Conservation (phyloP, 2,888 invertebrate genomes). For the Timema podura region DNA sequence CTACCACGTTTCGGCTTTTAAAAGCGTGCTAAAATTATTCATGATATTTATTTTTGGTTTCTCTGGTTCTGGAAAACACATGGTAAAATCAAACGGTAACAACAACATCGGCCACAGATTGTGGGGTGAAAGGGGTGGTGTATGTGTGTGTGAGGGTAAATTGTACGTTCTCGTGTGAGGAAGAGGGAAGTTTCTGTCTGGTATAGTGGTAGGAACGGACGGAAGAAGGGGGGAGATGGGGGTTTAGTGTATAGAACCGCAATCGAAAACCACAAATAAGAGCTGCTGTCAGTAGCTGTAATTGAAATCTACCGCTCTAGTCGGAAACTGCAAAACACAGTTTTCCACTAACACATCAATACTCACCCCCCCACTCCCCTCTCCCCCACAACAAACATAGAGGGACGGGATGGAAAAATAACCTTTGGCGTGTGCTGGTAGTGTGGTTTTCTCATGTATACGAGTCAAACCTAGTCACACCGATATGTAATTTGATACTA, state of each 20-base stretch:
- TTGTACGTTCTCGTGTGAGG: conserved; percentile 6
- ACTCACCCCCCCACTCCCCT: neutral
- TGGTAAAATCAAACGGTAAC: no score
- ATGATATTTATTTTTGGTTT: conserved; percentile 11
- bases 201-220: neutral
- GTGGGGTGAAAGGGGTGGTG: no score
- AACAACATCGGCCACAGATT: no score
- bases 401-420: conserved; percentile 21
- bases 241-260: neutral
- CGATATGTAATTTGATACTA: no score
- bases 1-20: conserved; percentile 3
- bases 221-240: neutral
- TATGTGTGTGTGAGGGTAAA: no score
- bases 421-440: no score
- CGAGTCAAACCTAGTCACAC: no score
- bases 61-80: no score
- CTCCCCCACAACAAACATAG: conserved; percentile 21
- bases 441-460: no score
- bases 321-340: conserved; percentile 21
- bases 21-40: conserved; percentile 9
- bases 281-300: conserved; percentile 17
- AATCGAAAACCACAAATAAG: conserved; percentile 21
- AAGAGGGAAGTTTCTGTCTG: neutral
- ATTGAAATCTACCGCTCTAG: conserved; percentile 24
- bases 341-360: conserved; percentile 24